Conservation (phyloP, 2,888 invertebrate species). For the Hololepta plana region DNA sequence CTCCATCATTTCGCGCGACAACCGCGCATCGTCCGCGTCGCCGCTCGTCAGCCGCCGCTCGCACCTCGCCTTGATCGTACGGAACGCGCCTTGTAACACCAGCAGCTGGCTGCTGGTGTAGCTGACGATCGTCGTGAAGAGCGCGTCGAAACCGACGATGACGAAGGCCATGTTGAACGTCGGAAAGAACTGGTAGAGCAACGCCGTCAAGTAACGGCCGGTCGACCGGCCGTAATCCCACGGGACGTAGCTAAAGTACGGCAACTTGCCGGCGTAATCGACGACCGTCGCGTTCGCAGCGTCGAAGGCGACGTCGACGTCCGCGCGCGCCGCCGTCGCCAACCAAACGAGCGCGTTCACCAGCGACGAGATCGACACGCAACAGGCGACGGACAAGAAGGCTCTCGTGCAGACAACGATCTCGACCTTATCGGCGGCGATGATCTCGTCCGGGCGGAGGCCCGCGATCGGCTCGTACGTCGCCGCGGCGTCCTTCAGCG, state of each 20-base stretch:
- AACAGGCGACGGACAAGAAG: constrained; percentile 6
- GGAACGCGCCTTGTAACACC: constrained; percentile 11
- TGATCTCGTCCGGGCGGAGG: constrained; percentile 9
- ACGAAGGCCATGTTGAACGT: constrained; percentile 11
- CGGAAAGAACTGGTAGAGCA: constrained; percentile 11
- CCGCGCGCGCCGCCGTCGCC: no score
- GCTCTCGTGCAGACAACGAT: constrained; percentile 9
- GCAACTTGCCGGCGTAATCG: constrained; percentile 7
- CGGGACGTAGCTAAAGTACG: constrained; percentile 12
- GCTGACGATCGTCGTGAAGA: constrained; percentile 11
- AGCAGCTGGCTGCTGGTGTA: constrained; percentile 11
- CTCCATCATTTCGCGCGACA: constrained; percentile 8
- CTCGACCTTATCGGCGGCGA: constrained; percentile 10
- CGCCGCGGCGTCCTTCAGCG: constrained; percentile 8
- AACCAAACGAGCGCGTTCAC: no score
- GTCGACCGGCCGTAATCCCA: constrained; percentile 10
- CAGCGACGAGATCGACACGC: constrained; percentile 7
- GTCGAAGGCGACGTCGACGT: no score
- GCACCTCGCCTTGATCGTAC: constrained; percentile 8
- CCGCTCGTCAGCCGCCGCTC: constrained; percentile 6
- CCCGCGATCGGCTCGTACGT: constrained; percentile 11
- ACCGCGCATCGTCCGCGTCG: no score
- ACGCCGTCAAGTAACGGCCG: constrained; percentile 8
- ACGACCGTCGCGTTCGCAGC: constrained; percentile 3
- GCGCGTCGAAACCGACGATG: constrained; percentile 10